phyloP scores from a whole-genome alignment of 2,888 invertebrate genomes.

The Pollenia angustigena region DNA sequence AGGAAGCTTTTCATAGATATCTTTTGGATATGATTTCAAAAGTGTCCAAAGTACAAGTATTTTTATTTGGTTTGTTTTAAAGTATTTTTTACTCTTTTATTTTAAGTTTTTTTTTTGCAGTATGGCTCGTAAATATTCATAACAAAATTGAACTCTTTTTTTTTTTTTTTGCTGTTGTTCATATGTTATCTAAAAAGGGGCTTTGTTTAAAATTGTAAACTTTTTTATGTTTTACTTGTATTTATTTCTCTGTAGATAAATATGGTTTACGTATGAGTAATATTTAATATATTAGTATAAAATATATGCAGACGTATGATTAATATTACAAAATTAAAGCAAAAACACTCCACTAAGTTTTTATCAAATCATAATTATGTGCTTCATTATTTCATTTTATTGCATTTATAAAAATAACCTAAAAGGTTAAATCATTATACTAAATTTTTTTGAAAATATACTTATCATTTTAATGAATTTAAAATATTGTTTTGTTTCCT shows the following conservation, averaged over 20 bases:
- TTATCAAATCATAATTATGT: no score
- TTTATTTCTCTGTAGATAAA: no score
- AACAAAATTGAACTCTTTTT: background rate
- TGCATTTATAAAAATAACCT: no score
- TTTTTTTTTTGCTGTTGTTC: background rate
- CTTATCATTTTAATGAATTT: no score
- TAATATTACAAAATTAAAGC: no score
- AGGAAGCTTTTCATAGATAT: background rate
- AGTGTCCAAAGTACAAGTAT: background rate
- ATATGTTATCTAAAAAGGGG: no score
- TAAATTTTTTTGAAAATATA: no score
- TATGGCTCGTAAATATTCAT: slow-evolving; percentile 17
- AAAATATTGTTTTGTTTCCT: no score
- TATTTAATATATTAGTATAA: background rate
- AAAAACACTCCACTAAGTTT: no score
- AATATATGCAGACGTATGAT: no score
- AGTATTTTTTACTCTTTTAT: background rate
- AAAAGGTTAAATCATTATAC: no score
- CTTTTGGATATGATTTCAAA: background rate
- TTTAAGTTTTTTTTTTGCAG: background rate
- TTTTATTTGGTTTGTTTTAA: background rate
- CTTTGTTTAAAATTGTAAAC: background rate
- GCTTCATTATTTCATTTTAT: no score
- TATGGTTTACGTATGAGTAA: background rate
- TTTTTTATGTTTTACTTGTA: background rate